Evolutionary conservation across 2,888 invertebrate species (phyloP), one percentile per base, ranked within the genome.

Genomic region (Anoplius nigerrimus): DNA sequence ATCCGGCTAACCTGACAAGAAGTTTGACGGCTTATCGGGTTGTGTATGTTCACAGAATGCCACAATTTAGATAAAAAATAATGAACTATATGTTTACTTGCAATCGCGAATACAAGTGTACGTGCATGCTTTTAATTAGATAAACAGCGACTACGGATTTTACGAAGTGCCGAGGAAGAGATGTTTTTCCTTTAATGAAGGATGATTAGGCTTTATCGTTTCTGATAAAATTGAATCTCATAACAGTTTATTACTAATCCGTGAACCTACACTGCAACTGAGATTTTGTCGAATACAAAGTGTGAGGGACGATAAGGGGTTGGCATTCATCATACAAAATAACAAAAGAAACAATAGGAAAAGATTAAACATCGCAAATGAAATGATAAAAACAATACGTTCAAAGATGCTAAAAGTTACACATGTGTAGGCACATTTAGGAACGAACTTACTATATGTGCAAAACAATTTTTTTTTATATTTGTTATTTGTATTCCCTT

Each of bases 161-260:
- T 53, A 21, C 53, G 48, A 48, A 53, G 53, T 13, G 22, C 53
- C 53, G 21, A 53, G 53, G 24, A 53, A 53, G 53, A 48, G 21
- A 18, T 53, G 53, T 53, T 53, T 48, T 53, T 53, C 53, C 53
- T 18, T 53, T 21, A 21, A 21, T 53, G 21, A 53, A 53, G 5
- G 2, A 52, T 18, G 53, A 53, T 53, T 53, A 21, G 13, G 21
- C 21, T 53, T 13, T 53, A 53, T 53, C 53, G 24, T 53, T 20
- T 4, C 8, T 13, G 48, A 48, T 48, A 48, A 48, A 16, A 20
- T 5, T 13, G 48, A 11, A 48, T 20, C 34, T 16, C 48, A 48
- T 3, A 48, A 48, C n/a, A 48, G 11, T 46, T 48, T 48, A 20
- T n/a, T 48, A 48, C 20, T 48, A 48, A 48, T 48, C 48, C 18